These are phyloP conservation scores for Myanophis thanlyinensis DNA, from an alignment of 2,113 vertebrate species.

Conservation along the genomic window DNA sequence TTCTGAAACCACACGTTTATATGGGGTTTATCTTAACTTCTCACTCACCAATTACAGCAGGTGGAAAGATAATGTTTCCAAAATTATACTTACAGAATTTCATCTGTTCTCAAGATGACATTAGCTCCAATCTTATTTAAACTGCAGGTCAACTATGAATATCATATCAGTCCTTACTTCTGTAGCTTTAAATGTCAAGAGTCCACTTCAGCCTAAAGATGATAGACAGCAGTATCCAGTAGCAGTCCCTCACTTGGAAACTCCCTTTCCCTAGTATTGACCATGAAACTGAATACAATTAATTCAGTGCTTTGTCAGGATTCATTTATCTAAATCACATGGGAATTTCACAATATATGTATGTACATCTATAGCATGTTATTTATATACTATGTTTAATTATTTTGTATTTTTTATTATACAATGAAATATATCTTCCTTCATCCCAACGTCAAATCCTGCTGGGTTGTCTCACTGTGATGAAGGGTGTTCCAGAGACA, in stretches of 20 bases:
- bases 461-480: neutral
- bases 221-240: neutral
- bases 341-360: neutral
- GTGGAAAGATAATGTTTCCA: neutral
- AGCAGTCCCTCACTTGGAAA: neutral
- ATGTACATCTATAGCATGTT: neutral
- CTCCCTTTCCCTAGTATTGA: neutral
- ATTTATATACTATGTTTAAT: neutral
- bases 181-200: neutral
- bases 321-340: neutral
- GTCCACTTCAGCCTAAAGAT: neutral
- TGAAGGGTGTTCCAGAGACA: neutral
- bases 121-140: neutral
- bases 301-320: neutral
- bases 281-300: neutral
- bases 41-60: neutral
- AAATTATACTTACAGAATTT: neutral
- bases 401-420: neutral
- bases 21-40: neutral
- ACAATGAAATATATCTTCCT: too few relatives aligned
- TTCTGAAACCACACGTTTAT: neutral
- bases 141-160: neutral
- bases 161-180: neutral
- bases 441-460: neutral
- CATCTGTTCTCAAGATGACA: neutral